Conservation (phyloP, 2,888 invertebrate genomes). For the Gymnocheta viridis region DNA sequence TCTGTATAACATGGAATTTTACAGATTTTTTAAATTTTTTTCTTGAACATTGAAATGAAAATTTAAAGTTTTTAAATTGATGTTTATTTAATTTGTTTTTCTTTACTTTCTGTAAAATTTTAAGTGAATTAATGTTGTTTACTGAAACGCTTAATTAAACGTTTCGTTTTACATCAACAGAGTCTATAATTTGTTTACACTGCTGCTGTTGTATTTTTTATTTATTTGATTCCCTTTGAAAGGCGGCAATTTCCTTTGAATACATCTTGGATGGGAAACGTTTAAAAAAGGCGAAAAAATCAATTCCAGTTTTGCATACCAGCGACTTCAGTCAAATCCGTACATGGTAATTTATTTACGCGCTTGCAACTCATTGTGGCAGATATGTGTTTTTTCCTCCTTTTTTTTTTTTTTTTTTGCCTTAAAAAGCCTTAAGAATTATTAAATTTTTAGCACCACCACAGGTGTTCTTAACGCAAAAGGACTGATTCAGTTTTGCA, state of each 20-base stretch:
- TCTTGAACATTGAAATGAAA: neutral
- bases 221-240: conserved; percentile 18
- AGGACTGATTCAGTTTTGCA: conserved; percentile 21
- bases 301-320: conserved; percentile 43
- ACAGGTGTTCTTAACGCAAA: conserved; percentile 57
- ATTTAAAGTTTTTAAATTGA: neutral
- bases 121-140: conserved; percentile 30
- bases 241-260: conserved; percentile 52
- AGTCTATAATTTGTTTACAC: conserved; percentile 50
- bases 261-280: conserved; percentile 13
- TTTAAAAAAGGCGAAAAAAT: conserved; percentile 11
- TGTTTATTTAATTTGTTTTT: neutral
- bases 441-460: conserved; percentile 42
- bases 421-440: conserved; percentile 49
- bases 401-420: neutral
- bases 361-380: conserved; percentile 27
- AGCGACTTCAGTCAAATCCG: conserved; percentile 18
- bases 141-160: neutral
- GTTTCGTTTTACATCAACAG: conserved; percentile 23
- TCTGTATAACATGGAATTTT: neutral
- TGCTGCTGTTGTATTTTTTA: conserved; percentile 6
- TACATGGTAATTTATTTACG: conserved; percentile 47
- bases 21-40: neutral
- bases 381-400: too few relatives aligned
- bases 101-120: neutral